Conservation (phyloP, 2,113 vertebrate genomes). For the Tamias sibiricus region DNA sequence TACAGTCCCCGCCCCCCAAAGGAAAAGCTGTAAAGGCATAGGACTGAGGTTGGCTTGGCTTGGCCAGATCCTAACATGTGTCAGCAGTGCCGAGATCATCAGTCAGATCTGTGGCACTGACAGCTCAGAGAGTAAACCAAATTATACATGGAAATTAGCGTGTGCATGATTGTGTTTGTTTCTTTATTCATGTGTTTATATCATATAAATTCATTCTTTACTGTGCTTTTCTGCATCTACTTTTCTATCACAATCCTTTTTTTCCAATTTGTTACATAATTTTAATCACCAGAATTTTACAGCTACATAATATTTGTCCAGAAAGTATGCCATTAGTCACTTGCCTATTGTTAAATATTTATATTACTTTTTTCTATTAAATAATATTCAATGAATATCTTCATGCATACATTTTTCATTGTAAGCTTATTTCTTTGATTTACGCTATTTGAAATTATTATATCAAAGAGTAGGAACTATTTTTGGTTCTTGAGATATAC, state of each 20-base stretch:
- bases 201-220: conserved; percentile 56
- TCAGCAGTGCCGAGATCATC: not conserved
- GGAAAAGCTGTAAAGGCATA: not conserved
- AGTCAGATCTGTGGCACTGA: not conserved
- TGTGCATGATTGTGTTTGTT: not conserved
- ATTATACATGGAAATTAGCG: conserved; percentile 32
- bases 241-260: conserved; percentile 53
- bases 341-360: conserved; percentile 56
- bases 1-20: not conserved
- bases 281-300: conserved; percentile 65
- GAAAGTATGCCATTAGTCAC: conserved; percentile 36
- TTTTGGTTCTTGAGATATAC: conserved; percentile 37
- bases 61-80: not conserved
- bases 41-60: not conserved
- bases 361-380: conserved; percentile 62
- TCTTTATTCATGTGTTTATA: conserved; percentile 33
- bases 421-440: conserved; percentile 46
- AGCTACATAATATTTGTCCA: conserved; percentile 19
- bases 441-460: conserved; percentile 51
- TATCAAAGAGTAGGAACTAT: not conserved
- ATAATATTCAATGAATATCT: conserved; percentile 31
- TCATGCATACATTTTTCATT: conserved; percentile 42
- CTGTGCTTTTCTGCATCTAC: conserved; percentile 6
- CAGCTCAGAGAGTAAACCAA: conserved; percentile 1
- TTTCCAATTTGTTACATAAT: conserved; percentile 48